A percentile compares a stretch with the other conserved stretches of the same genome.
Conservation (phyloP, 2,797 vertebrate genomes). For the Danio tinwini region DNA sequence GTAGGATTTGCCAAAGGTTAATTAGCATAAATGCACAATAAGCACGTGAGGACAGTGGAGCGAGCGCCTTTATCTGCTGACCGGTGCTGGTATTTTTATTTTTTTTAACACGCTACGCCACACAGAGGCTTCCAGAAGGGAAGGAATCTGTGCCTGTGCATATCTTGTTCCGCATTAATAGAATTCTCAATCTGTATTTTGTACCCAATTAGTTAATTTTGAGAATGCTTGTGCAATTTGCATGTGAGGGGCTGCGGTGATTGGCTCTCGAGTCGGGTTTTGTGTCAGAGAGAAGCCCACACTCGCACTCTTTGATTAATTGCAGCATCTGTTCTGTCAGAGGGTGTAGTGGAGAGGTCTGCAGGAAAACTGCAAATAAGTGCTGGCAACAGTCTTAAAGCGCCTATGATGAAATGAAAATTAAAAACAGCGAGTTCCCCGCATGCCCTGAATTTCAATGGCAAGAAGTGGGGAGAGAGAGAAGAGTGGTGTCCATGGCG, state of each 20-base stretch:
- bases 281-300: slow-evolving; percentile 84
- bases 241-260: slow-evolving; percentile 65
- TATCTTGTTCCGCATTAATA: slow-evolving; percentile 68
- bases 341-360: slow-evolving; percentile 95
- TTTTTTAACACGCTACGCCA: slow-evolving; percentile 44
- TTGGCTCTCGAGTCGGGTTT: slow-evolving; percentile 65
- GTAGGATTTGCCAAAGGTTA: slow-evolving; percentile 77
- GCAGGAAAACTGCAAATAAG: slow-evolving; percentile 98
- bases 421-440: slow-evolving; percentile 95
- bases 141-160: slow-evolving; percentile 62
- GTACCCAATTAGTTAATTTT: slow-evolving; percentile 75
- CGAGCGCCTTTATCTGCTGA: slow-evolving; percentile 63
- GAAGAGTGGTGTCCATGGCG: slow-evolving; percentile 78
- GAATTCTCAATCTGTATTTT: slow-evolving; percentile 70
- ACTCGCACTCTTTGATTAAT: slow-evolving; percentile 96
- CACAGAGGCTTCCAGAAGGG: slow-evolving; percentile 58
- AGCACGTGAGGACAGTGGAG: slow-evolving; percentile 73
- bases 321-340: slow-evolving; percentile 99
- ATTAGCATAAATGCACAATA: slow-evolving; percentile 86
- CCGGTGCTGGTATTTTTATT: slow-evolving; percentile 63
- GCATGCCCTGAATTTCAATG: slow-evolving; percentile 95
- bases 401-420: slow-evolving; percentile 99
- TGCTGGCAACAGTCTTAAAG: slow-evolving; percentile 98
- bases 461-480: slow-evolving; percentile 67
- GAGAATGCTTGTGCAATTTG: slow-evolving; percentile 71